phyloP scores from a whole-genome alignment of 1,140 invertebrate genomes.

The Diabrotica undecimpunctata region DNA sequence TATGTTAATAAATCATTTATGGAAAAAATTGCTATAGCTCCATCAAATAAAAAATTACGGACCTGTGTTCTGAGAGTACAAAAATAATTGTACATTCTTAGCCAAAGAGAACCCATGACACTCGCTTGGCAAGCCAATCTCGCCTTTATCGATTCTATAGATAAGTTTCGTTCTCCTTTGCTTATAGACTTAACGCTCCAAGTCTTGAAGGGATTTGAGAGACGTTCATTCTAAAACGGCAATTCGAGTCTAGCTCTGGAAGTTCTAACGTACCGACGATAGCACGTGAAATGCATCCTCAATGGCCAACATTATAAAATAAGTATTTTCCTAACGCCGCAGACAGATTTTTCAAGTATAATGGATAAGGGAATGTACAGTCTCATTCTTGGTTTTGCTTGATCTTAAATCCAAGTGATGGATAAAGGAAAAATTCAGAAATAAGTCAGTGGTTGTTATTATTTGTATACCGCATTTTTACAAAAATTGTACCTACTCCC shows the following conservation, averaged over 20 bases:
- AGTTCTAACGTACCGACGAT: constrained; percentile 1
- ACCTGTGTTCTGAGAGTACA: neutral
- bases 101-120: neutral
- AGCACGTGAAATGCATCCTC: neutral
- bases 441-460: too few species aligned
- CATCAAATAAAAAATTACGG: too few species aligned
- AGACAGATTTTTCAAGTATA: too few species aligned
- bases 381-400: too few species aligned
- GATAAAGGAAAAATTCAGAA: too few species aligned
- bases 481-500: too few species aligned
- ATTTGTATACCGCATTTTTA: too few species aligned
- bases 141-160: neutral
- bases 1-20: too few species aligned
- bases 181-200: neutral
- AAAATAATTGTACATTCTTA: neutral
- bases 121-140: neutral
- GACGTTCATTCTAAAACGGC: neutral
- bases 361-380: too few species aligned
- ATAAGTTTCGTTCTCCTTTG: neutral
- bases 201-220: neutral
- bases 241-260: neutral
- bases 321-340: too few species aligned
- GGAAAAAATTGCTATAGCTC: too few species aligned
- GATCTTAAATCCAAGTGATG: too few species aligned
- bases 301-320: neutral